phyloP scores from a whole-genome alignment of 1,140 invertebrate species.

The Neodiprion pinetum region DNA sequence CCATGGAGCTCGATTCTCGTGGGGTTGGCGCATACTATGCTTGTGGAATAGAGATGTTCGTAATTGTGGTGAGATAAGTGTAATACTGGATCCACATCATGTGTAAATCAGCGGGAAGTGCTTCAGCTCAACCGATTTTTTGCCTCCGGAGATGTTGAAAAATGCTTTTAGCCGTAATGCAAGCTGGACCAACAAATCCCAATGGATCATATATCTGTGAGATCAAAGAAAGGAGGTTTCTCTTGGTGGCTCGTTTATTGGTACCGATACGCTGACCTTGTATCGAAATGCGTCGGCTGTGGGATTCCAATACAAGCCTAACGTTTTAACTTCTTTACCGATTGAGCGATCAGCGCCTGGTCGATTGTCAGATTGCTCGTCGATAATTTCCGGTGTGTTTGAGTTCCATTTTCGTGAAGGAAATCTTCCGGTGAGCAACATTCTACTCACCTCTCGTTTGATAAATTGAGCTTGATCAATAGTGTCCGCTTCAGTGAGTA shows the following conservation, averaged over 20 bases:
- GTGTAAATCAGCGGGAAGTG: conserved; percentile 34
- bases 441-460: conserved; percentile 31
- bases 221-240: conserved; percentile 22
- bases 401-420: conserved; percentile 42
- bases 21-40: conserved; percentile 23
- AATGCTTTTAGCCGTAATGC: conserved; percentile 50
- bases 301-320: conserved; percentile 23
- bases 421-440: conserved; percentile 37
- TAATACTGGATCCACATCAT: conserved; percentile 30
- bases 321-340: conserved; percentile 14
- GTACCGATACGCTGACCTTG: not conserved
- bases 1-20: conserved; percentile 23
- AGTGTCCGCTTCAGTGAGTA: conserved; percentile 27
- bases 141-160: conserved; percentile 53
- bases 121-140: conserved; percentile 53
- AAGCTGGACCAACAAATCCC: conserved; percentile 52
- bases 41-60: conserved; percentile 29
- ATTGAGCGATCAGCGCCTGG: not conserved
- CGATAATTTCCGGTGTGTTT: conserved; percentile 32
- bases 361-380: not conserved
- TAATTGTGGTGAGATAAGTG: conserved; percentile 23
- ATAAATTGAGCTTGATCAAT: conserved; percentile 38
- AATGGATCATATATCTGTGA: conserved; percentile 56
- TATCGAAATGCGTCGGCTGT: conserved; percentile 11
- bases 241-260: conserved; percentile 13